phyloP scores from a whole-genome alignment of 2,888 invertebrate species.

The Cheilosia pagana region DNA sequence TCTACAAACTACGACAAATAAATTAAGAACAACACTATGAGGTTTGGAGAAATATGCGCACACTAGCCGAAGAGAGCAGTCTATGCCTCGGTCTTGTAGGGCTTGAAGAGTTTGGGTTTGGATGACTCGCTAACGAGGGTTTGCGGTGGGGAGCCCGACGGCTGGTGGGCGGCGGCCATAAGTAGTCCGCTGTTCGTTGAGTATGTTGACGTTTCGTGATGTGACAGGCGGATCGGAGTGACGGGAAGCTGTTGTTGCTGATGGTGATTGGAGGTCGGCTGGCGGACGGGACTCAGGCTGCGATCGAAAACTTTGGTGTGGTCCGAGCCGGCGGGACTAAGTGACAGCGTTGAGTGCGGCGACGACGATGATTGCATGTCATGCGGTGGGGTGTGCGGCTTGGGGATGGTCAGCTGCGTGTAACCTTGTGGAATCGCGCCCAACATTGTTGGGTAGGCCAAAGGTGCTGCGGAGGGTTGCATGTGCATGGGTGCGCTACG shows the following conservation, averaged over 20 bases:
- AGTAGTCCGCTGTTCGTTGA: slow-evolving; percentile 76
- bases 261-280: slow-evolving; percentile 56
- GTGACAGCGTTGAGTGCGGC: slow-evolving; percentile 82
- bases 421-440: slow-evolving; percentile 79
- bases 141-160: slow-evolving; percentile 75
- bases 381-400: slow-evolving; percentile 83
- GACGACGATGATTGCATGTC: slow-evolving; percentile 83
- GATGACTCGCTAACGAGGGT: slow-evolving; percentile 78
- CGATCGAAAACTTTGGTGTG: slow-evolving; percentile 83
- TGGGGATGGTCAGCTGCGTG: slow-evolving; percentile 78
- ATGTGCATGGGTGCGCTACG: slow-evolving; percentile 82
- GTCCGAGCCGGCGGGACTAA: slow-evolving; percentile 83
- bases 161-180: slow-evolving; percentile 77
- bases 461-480: slow-evolving; percentile 78
- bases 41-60: not conserved
- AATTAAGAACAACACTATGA: slow-evolving; percentile 40
- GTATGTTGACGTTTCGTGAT: slow-evolving; percentile 65
- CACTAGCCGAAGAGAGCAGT: not conserved
- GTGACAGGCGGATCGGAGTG: slow-evolving; percentile 75
- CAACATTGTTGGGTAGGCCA: slow-evolving; percentile 77
- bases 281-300: slow-evolving; percentile 80
- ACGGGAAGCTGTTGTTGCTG: slow-evolving; percentile 77
- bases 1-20: slow-evolving; percentile 23
- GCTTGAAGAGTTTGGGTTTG: slow-evolving; percentile 89
- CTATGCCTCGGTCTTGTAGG: slow-evolving; percentile 86